Conservation (phyloP, 2,888 invertebrate genomes). For the Ecliptopera silaceata region DNA sequence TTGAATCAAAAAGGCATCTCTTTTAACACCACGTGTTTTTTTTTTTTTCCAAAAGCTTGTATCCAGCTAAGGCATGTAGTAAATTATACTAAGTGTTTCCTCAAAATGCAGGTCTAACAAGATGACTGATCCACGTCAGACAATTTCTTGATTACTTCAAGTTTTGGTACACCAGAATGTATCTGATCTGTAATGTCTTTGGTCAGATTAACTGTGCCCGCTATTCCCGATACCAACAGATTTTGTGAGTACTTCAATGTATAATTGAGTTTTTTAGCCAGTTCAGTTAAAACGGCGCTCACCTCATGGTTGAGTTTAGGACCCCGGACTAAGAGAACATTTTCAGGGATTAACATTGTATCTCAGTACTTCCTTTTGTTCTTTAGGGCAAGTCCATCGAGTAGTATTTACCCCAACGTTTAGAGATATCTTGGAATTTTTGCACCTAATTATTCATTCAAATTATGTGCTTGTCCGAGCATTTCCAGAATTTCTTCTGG, state of each 20-base stretch:
- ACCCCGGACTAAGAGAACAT: no score
- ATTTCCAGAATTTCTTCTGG: no score
- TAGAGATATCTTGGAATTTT: constrained; percentile 5
- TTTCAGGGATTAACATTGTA: no score
- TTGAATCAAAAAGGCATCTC: no score
- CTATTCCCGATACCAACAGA: constrained; percentile 5
- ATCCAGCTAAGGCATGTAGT: not conserved
- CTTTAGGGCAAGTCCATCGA: not conserved
- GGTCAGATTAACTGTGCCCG: constrained; percentile 3
- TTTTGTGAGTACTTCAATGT: constrained; percentile 7
- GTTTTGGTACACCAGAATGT: not conserved
- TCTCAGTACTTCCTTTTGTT: no score
- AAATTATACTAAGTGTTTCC: not conserved
- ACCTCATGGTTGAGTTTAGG: constrained; percentile 4
- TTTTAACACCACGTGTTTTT: no score
- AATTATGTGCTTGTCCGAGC: no score
- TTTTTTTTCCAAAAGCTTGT: no score
- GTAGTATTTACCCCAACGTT: constrained; percentile 13
- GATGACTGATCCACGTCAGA: constrained; percentile 5
- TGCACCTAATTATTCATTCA: no score
- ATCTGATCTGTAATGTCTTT: not conserved
- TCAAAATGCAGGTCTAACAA: not conserved
- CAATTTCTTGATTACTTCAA: constrained; percentile 5
- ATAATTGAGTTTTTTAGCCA: constrained; percentile 3
- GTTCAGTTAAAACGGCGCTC: constrained; percentile 1